These are phyloP conservation scores for Lindbergichthys nudifrons DNA, from an alignment of 2,797 vertebrate genomes.

Conservation along the genomic window DNA sequence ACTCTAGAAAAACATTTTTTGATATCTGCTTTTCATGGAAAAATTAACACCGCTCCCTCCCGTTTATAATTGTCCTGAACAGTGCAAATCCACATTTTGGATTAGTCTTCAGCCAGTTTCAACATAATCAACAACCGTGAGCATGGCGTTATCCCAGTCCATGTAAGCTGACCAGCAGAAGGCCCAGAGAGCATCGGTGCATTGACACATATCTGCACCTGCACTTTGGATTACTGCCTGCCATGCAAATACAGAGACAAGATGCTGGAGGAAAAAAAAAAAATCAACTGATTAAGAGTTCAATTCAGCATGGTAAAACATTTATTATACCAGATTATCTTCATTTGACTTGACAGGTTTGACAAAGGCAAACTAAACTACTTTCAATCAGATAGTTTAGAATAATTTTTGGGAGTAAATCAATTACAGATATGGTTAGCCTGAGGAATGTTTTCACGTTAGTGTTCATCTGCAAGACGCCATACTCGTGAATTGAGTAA, in stretches of 20 bases:
- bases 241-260: constrained; percentile 72
- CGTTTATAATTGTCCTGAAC: neutral
- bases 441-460: neutral
- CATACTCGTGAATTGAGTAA: neutral
- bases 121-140: constrained; percentile 20
- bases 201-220: constrained; percentile 47
- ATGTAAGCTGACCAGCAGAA: constrained; percentile 41
- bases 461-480: constrained; percentile 9
- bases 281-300: constrained; percentile 16
- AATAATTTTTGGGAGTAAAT: neutral
- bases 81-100: constrained; percentile 17
- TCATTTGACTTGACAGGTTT: constrained; percentile 16
- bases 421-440: constrained; percentile 17
- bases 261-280: constrained; percentile 35
- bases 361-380: neutral
- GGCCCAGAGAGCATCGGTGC: constrained; percentile 42
- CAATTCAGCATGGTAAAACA: constrained; percentile 43
- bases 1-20: neutral
- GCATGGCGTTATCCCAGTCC: constrained; percentile 22
- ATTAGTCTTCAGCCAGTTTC: constrained; percentile 19
- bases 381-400: neutral
- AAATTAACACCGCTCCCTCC: constrained; percentile 9
- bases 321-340: constrained; percentile 36
- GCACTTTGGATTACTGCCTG: constrained; percentile 50
- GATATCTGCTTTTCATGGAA: constrained; percentile 8